phyloP scores from a whole-genome alignment of 2,888 invertebrate genomes.

The Cerastis leucographa region DNA sequence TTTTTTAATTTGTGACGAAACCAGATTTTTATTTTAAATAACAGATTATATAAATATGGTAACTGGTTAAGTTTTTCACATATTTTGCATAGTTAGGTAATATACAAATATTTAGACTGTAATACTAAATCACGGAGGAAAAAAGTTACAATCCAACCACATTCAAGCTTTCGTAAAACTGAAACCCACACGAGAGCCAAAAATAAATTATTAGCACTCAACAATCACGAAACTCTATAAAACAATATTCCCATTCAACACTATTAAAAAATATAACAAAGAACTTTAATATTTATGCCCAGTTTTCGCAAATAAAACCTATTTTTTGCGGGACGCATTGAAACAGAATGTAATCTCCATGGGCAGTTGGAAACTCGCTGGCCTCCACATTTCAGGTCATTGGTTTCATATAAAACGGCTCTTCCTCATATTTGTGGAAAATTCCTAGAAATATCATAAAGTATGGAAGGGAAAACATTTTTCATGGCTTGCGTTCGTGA shows the following conservation, averaged over 20 bases:
- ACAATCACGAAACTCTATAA: constrained; percentile 39
- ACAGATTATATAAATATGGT: neutral
- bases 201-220: constrained; percentile 35
- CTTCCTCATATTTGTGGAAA: constrained; percentile 70
- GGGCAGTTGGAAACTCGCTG: constrained; percentile 73
- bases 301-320: constrained; percentile 63
- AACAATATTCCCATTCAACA: constrained; percentile 57
- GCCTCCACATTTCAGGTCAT: constrained; percentile 76
- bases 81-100: neutral
- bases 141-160: neutral
- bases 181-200: neutral
- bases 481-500: constrained; percentile 44
- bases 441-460: constrained; percentile 60
- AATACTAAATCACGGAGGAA: neutral
- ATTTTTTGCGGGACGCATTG: constrained; percentile 71
- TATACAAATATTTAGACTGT: neutral
- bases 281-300: constrained; percentile 59
- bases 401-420: constrained; percentile 72
- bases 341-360: constrained; percentile 73
- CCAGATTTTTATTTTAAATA: neutral
- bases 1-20: neutral
- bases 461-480: constrained; percentile 49
- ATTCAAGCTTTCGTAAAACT: neutral
- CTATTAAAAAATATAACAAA: constrained; percentile 54
- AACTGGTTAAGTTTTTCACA: neutral